A percentile compares a stretch with the other conserved stretches of the same genome.
These are phyloP conservation scores for Varanus salvator DNA, from an alignment of 2,113 vertebrate genomes.

Conservation along the genomic window DNA sequence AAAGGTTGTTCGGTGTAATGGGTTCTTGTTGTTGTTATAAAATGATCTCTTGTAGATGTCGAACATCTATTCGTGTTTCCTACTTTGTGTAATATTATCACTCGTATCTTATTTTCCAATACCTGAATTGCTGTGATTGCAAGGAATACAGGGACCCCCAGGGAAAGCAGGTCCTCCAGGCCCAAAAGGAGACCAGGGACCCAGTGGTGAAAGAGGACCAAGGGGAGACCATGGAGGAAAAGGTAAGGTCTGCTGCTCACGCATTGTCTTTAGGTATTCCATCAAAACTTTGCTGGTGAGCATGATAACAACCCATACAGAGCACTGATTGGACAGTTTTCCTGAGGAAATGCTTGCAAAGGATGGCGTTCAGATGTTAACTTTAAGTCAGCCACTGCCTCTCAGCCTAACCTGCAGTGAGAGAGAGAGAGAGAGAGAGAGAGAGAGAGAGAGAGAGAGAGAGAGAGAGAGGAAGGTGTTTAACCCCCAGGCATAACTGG, in stretches of 20 bases:
- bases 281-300: not conserved
- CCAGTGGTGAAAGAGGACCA: slow-evolving; percentile 63
- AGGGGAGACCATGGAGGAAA: slow-evolving; percentile 63
- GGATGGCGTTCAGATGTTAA: too few species aligned
- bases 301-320: not conserved
- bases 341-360: not conserved
- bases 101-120: not conserved
- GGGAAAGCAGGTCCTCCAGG: slow-evolving; percentile 62
- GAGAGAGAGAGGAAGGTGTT: too few species aligned
- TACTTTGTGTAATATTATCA: not conserved
- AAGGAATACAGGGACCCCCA: slow-evolving; percentile 57
- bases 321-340: not conserved
- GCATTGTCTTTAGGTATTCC: not conserved
- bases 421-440: too few species aligned
- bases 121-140: slow-evolving; percentile 38
- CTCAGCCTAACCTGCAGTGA: too few species aligned
- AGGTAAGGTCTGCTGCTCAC: slow-evolving; percentile 38
- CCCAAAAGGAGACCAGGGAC: slow-evolving; percentile 52
- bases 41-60: not conserved
- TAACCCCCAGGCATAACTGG: too few species aligned
- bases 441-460: too few species aligned
- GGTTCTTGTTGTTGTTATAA: not conserved
- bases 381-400: too few species aligned
- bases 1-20: not conserved
- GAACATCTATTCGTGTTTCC: not conserved